A percentile compares a stretch with the other conserved stretches of the same genome.
These are phyloP conservation scores for Acrocera orbiculus DNA, from an alignment of 2,888 invertebrate genomes.

Conservation along the genomic window DNA sequence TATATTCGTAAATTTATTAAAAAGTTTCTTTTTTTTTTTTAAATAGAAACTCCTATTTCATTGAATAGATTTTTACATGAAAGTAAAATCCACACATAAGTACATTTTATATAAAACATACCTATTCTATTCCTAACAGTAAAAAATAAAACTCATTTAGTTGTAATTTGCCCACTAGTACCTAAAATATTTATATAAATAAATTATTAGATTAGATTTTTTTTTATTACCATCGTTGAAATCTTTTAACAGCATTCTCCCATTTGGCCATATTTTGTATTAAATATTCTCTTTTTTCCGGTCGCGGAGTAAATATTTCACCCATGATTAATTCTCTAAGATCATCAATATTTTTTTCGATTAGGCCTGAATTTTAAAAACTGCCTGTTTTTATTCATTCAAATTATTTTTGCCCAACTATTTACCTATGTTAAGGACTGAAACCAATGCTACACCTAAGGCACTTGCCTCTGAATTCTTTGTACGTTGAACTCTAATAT, in stretches of 20 bases:
- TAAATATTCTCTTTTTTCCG: constrained; percentile 17
- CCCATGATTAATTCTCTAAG: constrained; percentile 33
- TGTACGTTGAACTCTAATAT: constrained; percentile 55
- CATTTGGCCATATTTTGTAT: constrained; percentile 20
- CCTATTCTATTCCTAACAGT: too few species aligned
- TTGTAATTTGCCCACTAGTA: too few species aligned
- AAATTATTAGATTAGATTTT: too few species aligned
- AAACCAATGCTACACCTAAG: constrained; percentile 70
- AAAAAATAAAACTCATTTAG: too few species aligned
- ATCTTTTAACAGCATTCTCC: constrained; percentile 23
- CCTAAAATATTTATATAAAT: too few species aligned
- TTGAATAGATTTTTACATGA: too few species aligned
- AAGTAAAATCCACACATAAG: too few species aligned
- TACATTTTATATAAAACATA: too few species aligned
- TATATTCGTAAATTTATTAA: too few species aligned
- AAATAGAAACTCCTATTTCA: too few species aligned
- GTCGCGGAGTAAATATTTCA: constrained; percentile 40
- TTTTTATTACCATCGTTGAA: constrained; percentile 29
- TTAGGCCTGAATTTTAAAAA: not conserved
- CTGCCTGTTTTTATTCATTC: too few species aligned
- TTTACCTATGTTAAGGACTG: constrained; percentile 60
- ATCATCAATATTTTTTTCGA: not conserved
- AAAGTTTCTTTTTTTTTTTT: too few species aligned
- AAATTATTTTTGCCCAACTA: not conserved
- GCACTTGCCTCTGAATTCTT: constrained; percentile 62